phyloP scores from a whole-genome alignment of 2,888 invertebrate species.

The Chirona hameri region DNA sequence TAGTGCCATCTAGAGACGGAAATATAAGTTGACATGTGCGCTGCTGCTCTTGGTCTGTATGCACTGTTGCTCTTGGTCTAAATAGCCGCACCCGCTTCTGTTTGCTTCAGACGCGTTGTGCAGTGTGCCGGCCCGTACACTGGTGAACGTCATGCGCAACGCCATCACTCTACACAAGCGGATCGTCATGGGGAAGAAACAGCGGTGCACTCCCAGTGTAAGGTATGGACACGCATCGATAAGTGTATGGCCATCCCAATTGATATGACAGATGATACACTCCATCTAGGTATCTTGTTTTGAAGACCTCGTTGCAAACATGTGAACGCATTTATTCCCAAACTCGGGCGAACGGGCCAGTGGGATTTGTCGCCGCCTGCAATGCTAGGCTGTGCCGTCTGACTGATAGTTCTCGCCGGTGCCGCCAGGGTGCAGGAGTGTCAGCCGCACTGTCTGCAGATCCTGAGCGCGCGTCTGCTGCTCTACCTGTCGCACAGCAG shows the following conservation, averaged over 20 bases:
- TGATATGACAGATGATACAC: no score
- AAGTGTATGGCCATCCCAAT: no score
- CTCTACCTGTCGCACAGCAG: constrained; percentile 57
- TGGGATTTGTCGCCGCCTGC: not conserved
- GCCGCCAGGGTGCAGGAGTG: constrained; percentile 55
- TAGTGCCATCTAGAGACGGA: no score
- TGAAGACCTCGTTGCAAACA: no score
- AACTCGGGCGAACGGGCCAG: no score
- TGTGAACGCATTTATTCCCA: no score
- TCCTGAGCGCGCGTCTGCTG: constrained; percentile 57
- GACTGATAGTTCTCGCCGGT: not conserved
- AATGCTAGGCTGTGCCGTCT: not conserved
- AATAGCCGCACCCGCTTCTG: no score
- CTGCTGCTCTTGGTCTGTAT: no score
- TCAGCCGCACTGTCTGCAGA: constrained; percentile 58
- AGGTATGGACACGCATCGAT: constrained; percentile 46
- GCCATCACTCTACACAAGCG: constrained; percentile 60
- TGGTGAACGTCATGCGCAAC: constrained; percentile 57
- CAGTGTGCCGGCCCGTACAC: constrained; percentile 50
- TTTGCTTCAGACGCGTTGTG: constrained; percentile 45
- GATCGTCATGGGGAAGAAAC: constrained; percentile 54
- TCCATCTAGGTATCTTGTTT: no score
- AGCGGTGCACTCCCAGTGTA: constrained; percentile 59
- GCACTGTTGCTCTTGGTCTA: no score
- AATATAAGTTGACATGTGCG: no score